phyloP scores from a whole-genome alignment of 2,797 vertebrate species.

The Otolemur crassicaudatus region DNA sequence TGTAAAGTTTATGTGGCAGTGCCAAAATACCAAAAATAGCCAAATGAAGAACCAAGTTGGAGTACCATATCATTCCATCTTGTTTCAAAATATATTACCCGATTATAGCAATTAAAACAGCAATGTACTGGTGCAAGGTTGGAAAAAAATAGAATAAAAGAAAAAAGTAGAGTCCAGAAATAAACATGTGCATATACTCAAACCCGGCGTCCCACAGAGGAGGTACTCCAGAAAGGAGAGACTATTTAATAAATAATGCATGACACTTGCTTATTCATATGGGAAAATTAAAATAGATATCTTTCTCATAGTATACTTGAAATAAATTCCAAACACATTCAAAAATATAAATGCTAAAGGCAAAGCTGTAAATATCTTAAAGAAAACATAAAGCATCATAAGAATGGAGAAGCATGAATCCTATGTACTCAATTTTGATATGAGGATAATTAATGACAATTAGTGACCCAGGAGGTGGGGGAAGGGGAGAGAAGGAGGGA shows the following conservation, averaged over 20 bases:
- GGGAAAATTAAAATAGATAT: background rate
- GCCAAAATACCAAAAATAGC: background rate
- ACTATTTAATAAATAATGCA: background rate
- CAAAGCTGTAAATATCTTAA: background rate
- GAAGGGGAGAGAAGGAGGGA: no score
- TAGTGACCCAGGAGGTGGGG: no score
- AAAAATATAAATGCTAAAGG: conserved; percentile 14
- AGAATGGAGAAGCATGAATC: no score
- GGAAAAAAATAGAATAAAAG: background rate
- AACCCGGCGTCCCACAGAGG: background rate
- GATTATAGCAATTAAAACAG: background rate
- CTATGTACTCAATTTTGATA: no score
- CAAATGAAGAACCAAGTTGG: background rate
- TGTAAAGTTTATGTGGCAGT: background rate
- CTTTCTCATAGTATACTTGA: background rate
- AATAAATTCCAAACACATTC: background rate
- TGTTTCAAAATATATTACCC: background rate
- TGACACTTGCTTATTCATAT: background rate
- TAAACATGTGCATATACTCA: background rate
- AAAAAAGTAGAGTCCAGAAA: background rate
- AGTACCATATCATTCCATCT: background rate
- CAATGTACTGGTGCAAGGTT: background rate
- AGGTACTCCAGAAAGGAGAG: background rate
- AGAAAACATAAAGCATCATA: background rate
- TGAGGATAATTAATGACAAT: no score